phyloP scores from a whole-genome alignment of 2,888 invertebrate species.

The Seira ritae region DNA sequence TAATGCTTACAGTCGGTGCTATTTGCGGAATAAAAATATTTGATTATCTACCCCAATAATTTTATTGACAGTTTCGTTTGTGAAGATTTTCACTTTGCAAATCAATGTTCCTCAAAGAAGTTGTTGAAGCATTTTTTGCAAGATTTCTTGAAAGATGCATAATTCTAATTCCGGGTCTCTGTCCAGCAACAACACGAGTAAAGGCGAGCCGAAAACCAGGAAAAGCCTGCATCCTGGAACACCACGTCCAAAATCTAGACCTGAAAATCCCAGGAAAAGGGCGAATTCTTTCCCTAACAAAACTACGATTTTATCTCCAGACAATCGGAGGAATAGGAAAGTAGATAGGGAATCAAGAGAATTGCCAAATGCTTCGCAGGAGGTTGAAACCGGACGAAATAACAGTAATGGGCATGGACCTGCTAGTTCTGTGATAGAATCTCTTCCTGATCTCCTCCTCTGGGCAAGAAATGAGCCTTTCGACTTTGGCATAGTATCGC shows the following conservation, averaged over 20 bases:
- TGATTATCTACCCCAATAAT: no score
- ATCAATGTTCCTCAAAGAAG: no score
- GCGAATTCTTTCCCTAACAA: not conserved
- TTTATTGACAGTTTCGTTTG: no score
- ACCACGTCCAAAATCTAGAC: slow-evolving; percentile 24
- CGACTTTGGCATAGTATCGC: slow-evolving; percentile 63
- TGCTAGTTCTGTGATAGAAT: no score
- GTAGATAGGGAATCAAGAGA: not conserved
- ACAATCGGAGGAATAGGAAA: not conserved
- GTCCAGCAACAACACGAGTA: slow-evolving; percentile 22
- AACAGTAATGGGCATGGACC: no score
- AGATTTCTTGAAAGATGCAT: slow-evolving; percentile 31
- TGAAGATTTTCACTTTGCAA: no score
- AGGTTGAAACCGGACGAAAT: no score
- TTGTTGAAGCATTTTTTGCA: no score
- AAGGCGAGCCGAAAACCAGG: not conserved
- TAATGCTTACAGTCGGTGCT: no score
- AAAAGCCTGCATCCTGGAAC: slow-evolving; percentile 35
- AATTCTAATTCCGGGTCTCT: no score
- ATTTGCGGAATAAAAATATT: no score
- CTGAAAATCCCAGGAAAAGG: not conserved
- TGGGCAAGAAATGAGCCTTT: slow-evolving; percentile 69
- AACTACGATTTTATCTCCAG: not conserved
- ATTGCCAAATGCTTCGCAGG: not conserved
- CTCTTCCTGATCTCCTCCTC: slow-evolving; percentile 43